Base-by-base conservation (phyloP, 2,797 vertebrate species). In the Buceros bicornis region DNA sequence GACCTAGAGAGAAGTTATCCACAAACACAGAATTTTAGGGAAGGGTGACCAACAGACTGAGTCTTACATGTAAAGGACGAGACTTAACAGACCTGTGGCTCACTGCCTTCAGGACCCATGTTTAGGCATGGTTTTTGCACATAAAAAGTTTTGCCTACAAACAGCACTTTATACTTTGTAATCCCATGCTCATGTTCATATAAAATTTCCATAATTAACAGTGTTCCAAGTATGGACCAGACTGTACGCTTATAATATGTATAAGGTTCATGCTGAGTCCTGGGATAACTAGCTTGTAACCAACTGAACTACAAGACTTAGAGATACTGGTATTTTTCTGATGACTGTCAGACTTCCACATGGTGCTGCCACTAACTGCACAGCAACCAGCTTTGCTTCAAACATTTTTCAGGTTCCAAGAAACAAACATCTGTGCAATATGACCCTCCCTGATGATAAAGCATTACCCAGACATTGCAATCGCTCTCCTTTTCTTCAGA, bases 81-180 rank as follows among this genome's bases (percentile, higher is more conserved):
- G 31, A 61, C 42, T 57, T 24, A 22, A 60, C n/a, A 70, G 12
- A 58, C 24, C 22, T 13, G 6, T 21, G 12, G 22, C n/a, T 78
- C 53, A 11, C 35, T 58, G 35, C 29, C 61, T 71, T 60, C 2
- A 5, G 33, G 31, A 74, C 16, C 8, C 42, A 25, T 18, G 62
- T 45, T 47, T 24, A 66, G 16, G 22, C 61, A 37, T 7, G 19
- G 19, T 26, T 76, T 78, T 58, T 7, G 16, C 42, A 45, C 10
- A 33, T 8, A 24, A 25, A 16, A 70, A 11, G 7, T 58, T 62
- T n/a, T 87, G 43, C 21, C 20, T 72, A 57, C 40, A 80, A 79
- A 70, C 0, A 0, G 11, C 3, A 1, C 0, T 1, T 51, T 66
- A 48, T 6, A 50, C 19, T 74, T 42, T 3, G 13, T 16, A 45